These are phyloP conservation scores for Teinopalpus imperialis DNA, from an alignment of 2,888 invertebrate species.

Conservation along the genomic window DNA sequence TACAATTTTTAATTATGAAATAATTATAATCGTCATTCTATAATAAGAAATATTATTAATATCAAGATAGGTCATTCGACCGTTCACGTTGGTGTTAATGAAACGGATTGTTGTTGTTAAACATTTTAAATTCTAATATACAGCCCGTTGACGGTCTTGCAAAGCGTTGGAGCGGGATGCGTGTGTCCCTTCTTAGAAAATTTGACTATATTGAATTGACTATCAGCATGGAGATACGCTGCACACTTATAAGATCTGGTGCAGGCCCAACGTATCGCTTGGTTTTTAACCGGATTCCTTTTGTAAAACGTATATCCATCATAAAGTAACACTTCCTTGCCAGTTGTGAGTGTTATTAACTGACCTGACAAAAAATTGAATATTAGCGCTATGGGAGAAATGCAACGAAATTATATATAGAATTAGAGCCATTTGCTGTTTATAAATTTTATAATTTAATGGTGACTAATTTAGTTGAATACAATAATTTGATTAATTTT, in stretches of 20 bases:
- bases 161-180: constrained; percentile 20
- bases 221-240: constrained; percentile 23
- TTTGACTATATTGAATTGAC: constrained; percentile 5
- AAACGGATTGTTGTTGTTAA: too few relatives aligned
- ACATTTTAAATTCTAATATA: constrained; percentile 25
- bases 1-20: too few relatives aligned
- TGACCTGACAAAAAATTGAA: constrained; percentile 26
- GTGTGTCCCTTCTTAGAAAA: constrained; percentile 11
- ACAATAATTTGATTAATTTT: too few relatives aligned
- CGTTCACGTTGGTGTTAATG: too few relatives aligned
- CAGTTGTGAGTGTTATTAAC: constrained; percentile 31
- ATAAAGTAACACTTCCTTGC: constrained; percentile 22
- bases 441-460: too few relatives aligned
- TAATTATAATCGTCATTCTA: too few relatives aligned
- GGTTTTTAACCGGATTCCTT: neutral
- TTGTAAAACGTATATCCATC: constrained; percentile 24
- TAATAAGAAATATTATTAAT: too few relatives aligned
- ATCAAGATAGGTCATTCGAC: too few relatives aligned
- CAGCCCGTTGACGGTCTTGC: constrained; percentile 4
- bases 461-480: too few relatives aligned
- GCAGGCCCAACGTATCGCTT: constrained; percentile 25
- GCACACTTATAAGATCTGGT: constrained; percentile 17
- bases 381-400: neutral
- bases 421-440: too few relatives aligned
- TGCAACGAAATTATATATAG: too few relatives aligned